Percentiles rank a stretch among this genome's conserved stretches.
Conservation (phyloP, 2,113 vertebrate species). For the Vombatus ursinus region DNA sequence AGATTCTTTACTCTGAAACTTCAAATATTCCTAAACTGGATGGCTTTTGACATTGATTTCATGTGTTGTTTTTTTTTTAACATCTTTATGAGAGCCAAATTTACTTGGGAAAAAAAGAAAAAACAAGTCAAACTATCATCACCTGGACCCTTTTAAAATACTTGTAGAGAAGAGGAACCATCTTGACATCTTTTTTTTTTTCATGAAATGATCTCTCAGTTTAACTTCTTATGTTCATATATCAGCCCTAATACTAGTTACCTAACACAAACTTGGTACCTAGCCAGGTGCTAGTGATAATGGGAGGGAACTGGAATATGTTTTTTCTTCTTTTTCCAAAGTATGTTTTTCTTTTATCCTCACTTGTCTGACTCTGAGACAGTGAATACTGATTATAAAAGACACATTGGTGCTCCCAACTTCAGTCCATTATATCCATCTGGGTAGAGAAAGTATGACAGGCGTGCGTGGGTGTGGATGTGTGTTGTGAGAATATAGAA, state of each 20-base stretch:
- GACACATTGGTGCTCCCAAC: slow-evolving; percentile 65
- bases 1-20: not conserved
- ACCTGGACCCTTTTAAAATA: slow-evolving; percentile 33
- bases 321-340: slow-evolving; percentile 52
- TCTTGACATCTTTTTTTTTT: slow-evolving; percentile 61
- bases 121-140: slow-evolving; percentile 63
- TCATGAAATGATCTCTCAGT: slow-evolving; percentile 37
- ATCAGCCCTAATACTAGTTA: not conserved
- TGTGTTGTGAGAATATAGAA: slow-evolving; percentile 49
- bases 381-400: slow-evolving; percentile 64
- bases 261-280: slow-evolving; percentile 12
- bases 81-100: slow-evolving; percentile 43
- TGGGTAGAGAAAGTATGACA: slow-evolving; percentile 67
- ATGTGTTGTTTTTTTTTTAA: not conserved
- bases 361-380: slow-evolving; percentile 56
- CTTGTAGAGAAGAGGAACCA: slow-evolving; percentile 28
- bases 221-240: slow-evolving; percentile 57
- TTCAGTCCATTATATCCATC: slow-evolving; percentile 77
- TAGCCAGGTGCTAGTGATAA: slow-evolving; percentile 38
- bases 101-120: slow-evolving; percentile 53
- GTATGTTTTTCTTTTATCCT: slow-evolving; percentile 54
- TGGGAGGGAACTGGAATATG: slow-evolving; percentile 19
- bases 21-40: not conserved
- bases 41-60: not conserved
- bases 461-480: slow-evolving; percentile 59